A percentile compares a stretch with the other conserved stretches of the same genome.
phyloP scores from a whole-genome alignment of 2,888 invertebrate species.

The Diaprepes abbreviatus region DNA sequence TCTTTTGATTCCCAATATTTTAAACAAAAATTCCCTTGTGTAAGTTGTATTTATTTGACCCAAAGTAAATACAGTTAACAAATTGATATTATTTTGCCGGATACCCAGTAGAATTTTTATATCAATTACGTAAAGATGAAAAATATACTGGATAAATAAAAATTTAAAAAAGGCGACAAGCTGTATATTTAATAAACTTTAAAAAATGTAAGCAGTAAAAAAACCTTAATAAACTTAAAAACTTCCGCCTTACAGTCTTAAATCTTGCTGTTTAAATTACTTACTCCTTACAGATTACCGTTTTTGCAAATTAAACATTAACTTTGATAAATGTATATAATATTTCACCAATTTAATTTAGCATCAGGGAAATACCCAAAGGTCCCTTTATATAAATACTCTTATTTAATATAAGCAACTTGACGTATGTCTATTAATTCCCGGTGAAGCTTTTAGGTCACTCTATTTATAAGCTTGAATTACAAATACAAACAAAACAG shows the following conservation, averaged over 20 bases:
- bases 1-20: too few species aligned
- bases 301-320: neutral
- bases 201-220: too few species aligned
- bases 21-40: too few species aligned
- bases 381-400: neutral
- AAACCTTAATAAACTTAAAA: neutral
- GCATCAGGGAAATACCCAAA: neutral
- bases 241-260: neutral
- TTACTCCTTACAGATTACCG: neutral
- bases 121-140: too few species aligned
- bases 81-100: too few species aligned
- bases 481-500: constrained; percentile 44
- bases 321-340: constrained; percentile 1
- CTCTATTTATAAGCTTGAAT: constrained; percentile 29
- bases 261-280: neutral
- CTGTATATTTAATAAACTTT: too few species aligned
- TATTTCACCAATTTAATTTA: constrained; percentile 8
- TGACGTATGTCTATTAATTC: constrained; percentile 33
- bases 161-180: too few species aligned
- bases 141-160: too few species aligned
- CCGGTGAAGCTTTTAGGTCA: constrained; percentile 21
- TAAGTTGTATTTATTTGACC: too few species aligned
- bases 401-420: constrained; percentile 14
- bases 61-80: too few species aligned
- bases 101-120: too few species aligned